Evolutionary conservation across 2,888 invertebrate species (phyloP).

Genomic region (Scrobipalpa costella): DNA sequence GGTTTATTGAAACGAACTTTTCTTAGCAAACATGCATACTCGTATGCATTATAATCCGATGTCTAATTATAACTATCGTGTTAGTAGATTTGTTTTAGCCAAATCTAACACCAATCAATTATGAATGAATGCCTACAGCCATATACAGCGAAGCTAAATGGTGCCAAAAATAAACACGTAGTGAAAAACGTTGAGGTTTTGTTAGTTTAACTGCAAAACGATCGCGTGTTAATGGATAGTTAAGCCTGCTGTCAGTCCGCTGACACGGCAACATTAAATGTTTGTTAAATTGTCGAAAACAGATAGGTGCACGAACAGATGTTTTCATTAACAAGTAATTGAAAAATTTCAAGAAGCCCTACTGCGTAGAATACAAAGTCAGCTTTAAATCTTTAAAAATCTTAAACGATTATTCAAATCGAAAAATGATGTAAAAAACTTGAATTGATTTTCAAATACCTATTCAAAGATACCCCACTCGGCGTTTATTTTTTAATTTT

Average conservation of each 20-base stretch:
- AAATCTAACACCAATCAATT: background rate
- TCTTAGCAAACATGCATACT: too few species aligned
- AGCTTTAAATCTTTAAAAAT: too few species aligned
- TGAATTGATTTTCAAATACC: too few species aligned
- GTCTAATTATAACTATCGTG: too few species aligned
- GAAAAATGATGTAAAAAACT: too few species aligned
- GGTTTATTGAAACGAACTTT: too few species aligned
- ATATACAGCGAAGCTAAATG: background rate
- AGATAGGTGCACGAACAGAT: slow-evolving; percentile 3
- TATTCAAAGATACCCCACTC: too few species aligned
- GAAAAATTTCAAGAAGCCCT: too few species aligned
- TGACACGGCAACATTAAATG: slow-evolving; percentile 8
- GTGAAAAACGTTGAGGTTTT: slow-evolving; percentile 5
- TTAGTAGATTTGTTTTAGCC: background rate
- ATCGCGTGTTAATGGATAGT: slow-evolving; percentile 9
- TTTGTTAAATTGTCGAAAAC: slow-evolving; percentile 8
- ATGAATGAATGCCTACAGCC: background rate
- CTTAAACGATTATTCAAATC: too few species aligned
- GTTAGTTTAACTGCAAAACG: slow-evolving; percentile 5
- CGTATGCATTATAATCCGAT: too few species aligned
- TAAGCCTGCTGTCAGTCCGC: background rate
- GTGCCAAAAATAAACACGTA: background rate
- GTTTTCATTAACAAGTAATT: background rate
- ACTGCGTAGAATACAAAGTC: too few species aligned
- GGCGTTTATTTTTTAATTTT: too few species aligned